Conservation (phyloP, 2,113 vertebrate species). For the Ictidomys tridecemlineatus region DNA sequence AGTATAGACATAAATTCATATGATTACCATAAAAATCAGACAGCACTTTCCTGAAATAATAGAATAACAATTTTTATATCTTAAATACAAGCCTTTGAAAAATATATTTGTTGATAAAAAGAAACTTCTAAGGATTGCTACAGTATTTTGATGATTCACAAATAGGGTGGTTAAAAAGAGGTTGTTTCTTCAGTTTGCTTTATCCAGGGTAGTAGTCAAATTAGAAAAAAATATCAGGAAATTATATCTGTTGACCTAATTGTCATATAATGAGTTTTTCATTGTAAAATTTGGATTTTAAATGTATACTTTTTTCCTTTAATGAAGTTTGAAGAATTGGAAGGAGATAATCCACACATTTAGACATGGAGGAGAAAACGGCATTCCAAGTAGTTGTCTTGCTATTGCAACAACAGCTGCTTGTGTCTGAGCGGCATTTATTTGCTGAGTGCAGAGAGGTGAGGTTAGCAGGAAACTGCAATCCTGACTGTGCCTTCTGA, state of each 20-base stretch:
- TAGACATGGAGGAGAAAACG: background rate
- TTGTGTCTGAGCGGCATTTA: background rate
- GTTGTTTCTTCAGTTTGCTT: constrained; percentile 11
- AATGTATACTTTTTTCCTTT: background rate
- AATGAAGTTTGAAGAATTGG: background rate
- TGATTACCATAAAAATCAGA: constrained; percentile 60
- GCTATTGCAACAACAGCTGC: fast-evolving
- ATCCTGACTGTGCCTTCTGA: background rate
- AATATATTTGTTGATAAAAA: constrained; percentile 30
- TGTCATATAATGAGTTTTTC: background rate
- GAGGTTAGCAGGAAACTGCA: background rate
- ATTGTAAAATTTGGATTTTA: constrained; percentile 15
- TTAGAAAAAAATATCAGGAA: constrained; percentile 37
- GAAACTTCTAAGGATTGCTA: background rate
- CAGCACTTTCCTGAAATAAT: constrained; percentile 14
- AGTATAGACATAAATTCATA: constrained; percentile 1
- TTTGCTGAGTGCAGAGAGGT: background rate
- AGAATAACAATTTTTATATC: background rate
- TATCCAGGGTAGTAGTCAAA: background rate
- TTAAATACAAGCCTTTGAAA: constrained; percentile 56
- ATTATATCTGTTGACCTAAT: constrained; percentile 25
- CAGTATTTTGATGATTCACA: background rate
- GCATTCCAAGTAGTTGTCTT: background rate
- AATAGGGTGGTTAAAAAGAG: background rate
- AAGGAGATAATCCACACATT: background rate